A percentile compares a stretch with the other conserved stretches of the same genome.
Conservation (phyloP, 2,888 invertebrate species). For the Drosophila testacea region DNA sequence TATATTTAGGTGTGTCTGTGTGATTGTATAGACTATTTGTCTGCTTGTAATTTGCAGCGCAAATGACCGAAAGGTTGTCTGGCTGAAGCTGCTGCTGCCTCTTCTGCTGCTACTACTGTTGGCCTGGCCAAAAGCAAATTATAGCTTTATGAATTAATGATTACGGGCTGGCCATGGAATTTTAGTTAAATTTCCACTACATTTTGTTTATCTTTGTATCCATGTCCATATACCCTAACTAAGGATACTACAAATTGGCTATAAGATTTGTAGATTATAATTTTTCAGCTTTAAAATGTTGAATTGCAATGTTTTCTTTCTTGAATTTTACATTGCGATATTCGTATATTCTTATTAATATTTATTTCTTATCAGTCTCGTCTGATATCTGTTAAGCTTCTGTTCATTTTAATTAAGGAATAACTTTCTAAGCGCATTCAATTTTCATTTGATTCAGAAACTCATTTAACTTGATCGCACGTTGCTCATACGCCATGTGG, state of each 20-base stretch:
- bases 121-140: constrained; percentile 62
- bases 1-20: constrained; percentile 11
- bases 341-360: no score
- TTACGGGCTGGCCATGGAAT: constrained; percentile 37
- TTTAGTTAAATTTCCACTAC: constrained; percentile 41
- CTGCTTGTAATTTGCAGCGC: constrained; percentile 62
- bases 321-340: no score
- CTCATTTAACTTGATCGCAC: constrained; percentile 15
- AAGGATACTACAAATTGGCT: not conserved
- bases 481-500: constrained; percentile 48
- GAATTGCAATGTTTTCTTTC: no score
- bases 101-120: constrained; percentile 30
- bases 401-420: not conserved
- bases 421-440: constrained; percentile 4
- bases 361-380: no score
- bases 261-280: not conserved
- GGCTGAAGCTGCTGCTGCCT: constrained; percentile 25
- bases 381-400: not conserved
- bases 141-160: constrained; percentile 74
- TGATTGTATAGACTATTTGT: constrained; percentile 49
- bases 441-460: not conserved
- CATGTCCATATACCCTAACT: constrained; percentile 3
- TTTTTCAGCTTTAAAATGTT: no score
- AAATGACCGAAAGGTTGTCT: constrained; percentile 69
- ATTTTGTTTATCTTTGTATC: constrained; percentile 31